phyloP scores from a whole-genome alignment of 2,888 invertebrate genomes.

The Coelopa pilipes region DNA sequence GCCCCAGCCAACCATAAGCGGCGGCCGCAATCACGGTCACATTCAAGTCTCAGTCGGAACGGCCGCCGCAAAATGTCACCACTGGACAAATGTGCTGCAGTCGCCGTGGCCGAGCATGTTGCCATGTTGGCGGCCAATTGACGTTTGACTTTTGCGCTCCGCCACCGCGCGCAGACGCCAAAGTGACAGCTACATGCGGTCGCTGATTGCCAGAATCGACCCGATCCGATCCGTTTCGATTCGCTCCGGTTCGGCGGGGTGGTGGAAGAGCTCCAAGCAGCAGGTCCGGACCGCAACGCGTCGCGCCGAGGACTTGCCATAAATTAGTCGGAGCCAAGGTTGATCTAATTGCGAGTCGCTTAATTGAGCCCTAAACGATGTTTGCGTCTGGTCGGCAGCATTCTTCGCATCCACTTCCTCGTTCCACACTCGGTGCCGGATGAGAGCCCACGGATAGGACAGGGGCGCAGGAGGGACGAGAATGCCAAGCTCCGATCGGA shows the following conservation, averaged over 20 bases:
- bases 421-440: background rate
- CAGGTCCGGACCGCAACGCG: no score
- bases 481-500: background rate
- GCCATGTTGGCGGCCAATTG: slow-evolving; percentile 11
- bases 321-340: no score
- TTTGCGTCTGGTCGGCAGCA: no score
- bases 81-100: no score
- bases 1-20: background rate
- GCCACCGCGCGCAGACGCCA: slow-evolving; percentile 31
- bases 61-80: no score
- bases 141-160: slow-evolving; percentile 26
- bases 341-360: no score
- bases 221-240: no score
- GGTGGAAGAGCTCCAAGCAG: no score
- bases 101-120: background rate
- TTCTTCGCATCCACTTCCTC: background rate
- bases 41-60: no score
- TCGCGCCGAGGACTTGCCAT: no score
- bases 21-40: background rate
- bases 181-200: slow-evolving; percentile 34
- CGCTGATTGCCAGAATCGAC: slow-evolving; percentile 16
- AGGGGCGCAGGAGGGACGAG: background rate
- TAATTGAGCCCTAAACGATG: no score
- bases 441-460: slow-evolving; percentile 6
- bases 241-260: no score